Percentiles rank a stretch among this genome's conserved stretches.
Evolutionary conservation across 2,113 vertebrate species (phyloP).

Genomic region (Heterocephalus glaber): DNA sequence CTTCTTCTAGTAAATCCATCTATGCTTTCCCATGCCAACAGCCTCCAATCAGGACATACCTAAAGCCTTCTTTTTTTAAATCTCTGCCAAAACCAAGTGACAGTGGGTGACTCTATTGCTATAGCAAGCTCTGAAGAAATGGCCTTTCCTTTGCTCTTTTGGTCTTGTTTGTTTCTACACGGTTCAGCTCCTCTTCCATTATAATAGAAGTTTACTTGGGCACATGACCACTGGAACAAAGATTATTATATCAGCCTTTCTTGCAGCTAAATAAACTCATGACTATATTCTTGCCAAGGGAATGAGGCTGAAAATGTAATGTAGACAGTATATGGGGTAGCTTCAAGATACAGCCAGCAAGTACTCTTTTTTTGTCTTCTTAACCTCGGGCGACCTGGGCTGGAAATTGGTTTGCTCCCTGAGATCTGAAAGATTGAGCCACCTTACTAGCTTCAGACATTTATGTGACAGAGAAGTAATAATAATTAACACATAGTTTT

Average conservation of each 20-base stretch:
- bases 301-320: not conserved
- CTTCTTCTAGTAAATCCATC: not conserved
- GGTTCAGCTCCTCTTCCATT: not conserved
- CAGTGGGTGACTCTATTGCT: not conserved
- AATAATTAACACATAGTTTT: not conserved
- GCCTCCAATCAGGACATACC: not conserved
- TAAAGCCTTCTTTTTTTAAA: not conserved
- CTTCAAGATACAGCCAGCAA: not conserved
- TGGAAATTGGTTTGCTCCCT: not conserved
- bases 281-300: not conserved
- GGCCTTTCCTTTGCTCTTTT: not conserved
- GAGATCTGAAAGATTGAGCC: not conserved
- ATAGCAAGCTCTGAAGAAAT: not conserved
- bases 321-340: not conserved
- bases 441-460: not conserved
- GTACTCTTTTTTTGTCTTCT: not conserved
- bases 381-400: not conserved
- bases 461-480: not conserved
- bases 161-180: not conserved
- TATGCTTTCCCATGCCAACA: rapidly evolving
- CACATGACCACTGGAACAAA: not conserved
- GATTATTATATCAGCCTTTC: not conserved
- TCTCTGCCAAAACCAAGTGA: not conserved
- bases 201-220: not conserved
- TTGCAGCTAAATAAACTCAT: not conserved